These are phyloP conservation scores for Oryzias melastigma DNA, from an alignment of 2,113 vertebrate genomes.

Conservation along the genomic window DNA sequence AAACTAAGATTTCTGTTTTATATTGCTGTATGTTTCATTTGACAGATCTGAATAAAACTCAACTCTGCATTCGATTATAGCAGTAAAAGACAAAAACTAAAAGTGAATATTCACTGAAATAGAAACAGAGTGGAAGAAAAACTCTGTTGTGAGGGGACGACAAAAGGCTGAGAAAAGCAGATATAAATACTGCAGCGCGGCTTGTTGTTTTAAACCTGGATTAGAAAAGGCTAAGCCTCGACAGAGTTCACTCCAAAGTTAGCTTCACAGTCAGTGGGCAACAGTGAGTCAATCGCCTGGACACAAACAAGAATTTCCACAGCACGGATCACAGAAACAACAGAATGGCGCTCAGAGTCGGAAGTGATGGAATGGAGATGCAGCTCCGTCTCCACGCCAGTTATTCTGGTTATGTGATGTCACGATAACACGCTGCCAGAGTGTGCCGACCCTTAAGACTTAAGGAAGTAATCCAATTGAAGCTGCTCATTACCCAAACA, in stretches of 20 bases:
- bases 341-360: conserved; percentile 49
- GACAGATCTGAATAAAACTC: too few relatives aligned
- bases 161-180: conserved; percentile 57
- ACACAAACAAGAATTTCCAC: conserved; percentile 47
- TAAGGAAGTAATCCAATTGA: conserved; percentile 54
- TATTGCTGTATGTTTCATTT: too few relatives aligned
- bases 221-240: conserved; percentile 69
- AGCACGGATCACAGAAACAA: conserved; percentile 23
- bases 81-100: too few relatives aligned
- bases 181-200: conserved; percentile 67
- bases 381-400: conserved; percentile 10
- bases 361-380: conserved; percentile 33
- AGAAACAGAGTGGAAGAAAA: not conserved
- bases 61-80: too few relatives aligned
- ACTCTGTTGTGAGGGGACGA: not conserved
- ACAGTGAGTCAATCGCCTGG: conserved; percentile 50
- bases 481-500: conserved; percentile 51
- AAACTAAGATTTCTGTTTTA: too few relatives aligned
- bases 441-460: conserved; percentile 21
- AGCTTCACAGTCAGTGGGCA: conserved; percentile 65
- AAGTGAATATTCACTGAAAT: too few relatives aligned
- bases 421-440: not conserved
- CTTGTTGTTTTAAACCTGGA: conserved; percentile 75
- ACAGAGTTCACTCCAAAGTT: conserved; percentile 75
- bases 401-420: conserved; percentile 22